A percentile compares a stretch with the other conserved stretches of the same genome.
Conservation (phyloP, 1,140 invertebrate genomes). For the Caerostris darwini region DNA sequence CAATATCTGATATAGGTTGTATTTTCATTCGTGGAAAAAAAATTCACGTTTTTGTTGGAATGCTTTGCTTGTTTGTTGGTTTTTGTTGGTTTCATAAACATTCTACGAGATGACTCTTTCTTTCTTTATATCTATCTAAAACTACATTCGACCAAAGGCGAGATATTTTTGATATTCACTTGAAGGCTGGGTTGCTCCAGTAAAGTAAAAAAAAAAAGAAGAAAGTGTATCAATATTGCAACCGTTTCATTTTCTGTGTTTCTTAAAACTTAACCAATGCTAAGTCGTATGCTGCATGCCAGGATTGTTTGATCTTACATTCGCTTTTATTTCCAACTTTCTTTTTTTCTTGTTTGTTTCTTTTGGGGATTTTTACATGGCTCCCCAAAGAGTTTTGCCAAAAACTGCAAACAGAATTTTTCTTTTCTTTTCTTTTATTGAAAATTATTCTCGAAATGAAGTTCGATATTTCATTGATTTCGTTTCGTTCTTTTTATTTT, state of each 20-base stretch:
- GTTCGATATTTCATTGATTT: not conserved
- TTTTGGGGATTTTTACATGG: not conserved
- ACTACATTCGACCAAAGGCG: not conserved
- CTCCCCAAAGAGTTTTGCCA: not conserved
- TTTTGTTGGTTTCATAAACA: constrained; percentile 47
- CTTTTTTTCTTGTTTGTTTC: not conserved
- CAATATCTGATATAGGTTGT: constrained; percentile 48
- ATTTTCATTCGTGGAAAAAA: constrained; percentile 35
- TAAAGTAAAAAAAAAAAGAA: not conserved
- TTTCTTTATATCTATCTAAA: not conserved
- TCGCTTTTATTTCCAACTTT: not conserved
- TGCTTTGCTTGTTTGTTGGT: not conserved
- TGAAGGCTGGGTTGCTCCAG: not conserved
- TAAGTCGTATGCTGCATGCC: constrained; percentile 4
- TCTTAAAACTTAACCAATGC: constrained; percentile 18
- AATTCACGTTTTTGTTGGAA: not conserved
- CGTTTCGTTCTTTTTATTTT: too few species aligned
- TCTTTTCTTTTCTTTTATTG: not conserved
- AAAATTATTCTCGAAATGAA: not conserved
- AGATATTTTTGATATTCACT: constrained; percentile 7
- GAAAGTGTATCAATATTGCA: constrained; percentile 22
- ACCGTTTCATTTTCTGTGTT: constrained; percentile 70
- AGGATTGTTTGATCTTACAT: not conserved
- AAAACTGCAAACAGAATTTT: not conserved
- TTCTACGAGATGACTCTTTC: not conserved